Base-by-base conservation (phyloP, 2,888 invertebrate genomes). In the Rhogogaster chlorosoma region DNA sequence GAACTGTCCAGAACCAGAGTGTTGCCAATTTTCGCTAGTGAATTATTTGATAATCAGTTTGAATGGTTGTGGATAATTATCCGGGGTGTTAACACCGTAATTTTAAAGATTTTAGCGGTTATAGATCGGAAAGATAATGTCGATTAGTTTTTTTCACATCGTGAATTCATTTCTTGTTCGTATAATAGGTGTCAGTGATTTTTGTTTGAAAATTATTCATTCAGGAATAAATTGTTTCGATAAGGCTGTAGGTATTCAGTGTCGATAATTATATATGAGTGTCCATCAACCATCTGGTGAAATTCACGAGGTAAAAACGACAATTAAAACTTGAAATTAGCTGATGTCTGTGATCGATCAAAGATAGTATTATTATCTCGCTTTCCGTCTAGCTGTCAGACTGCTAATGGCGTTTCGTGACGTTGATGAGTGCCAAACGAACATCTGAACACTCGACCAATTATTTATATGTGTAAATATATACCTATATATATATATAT, bases 331-430 rank as follows among this genome's bases (percentile, higher is more conserved):
- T 77, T 32, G 18, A 29, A 53, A 32, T 77, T 77, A 6, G 45
- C 45, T 18, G 26, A 77, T 53, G 73, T 22, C 22, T 18, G 45
- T 26, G 53, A 53, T 77, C 77, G 77, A 77, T 77, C 77, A 77
- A 77, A 77, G 49, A 29, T 49, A 49, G 29, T n/a, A 77, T 26
- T 53, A 49, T 77, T 77, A 77, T 77, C 77, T 49, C 49, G 32
- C 38, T 73, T 73, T 73, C 22, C 71, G 71, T 73, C 42, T 42
- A 73, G 26, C 71, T 38, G 42, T 73, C 38, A 18, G 71, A 42
- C 22, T 42, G 42, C 42, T 73, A 73, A 73, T 73, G 71, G 71
- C 71, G 71, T 71, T 71, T 42, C 22, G 71, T 71, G 71, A 42
- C 71, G 71, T 73, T 73, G 71, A 73, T 73, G 38, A 42, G 71